Evolutionary conservation across 35 echinoderm and acorn worm species (phyloP).

Genomic region (Chiridota heheva): DNA sequence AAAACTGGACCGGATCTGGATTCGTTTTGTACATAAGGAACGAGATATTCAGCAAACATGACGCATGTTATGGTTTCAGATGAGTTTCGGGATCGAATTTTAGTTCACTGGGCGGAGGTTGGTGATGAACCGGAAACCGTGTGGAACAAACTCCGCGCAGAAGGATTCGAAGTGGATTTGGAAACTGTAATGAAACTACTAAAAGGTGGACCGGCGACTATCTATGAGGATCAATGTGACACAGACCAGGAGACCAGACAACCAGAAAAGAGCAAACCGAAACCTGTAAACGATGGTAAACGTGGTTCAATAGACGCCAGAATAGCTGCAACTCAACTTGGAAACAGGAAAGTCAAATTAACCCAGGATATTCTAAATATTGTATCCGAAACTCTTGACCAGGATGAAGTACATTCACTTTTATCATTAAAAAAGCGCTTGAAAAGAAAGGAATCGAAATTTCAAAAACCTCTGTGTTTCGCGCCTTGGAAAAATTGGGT

Average conservation of each 20-base stretch:
- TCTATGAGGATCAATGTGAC: neutral
- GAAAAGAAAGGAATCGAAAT: constrained; percentile 29
- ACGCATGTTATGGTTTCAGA: neutral
- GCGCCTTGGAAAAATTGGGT: constrained; percentile 35
- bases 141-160: too few species aligned
- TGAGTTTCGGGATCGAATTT: neutral
- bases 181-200: constrained; percentile 20
- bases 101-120: neutral
- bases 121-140: neutral
- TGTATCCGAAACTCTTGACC: constrained; percentile 25
- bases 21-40: too few species aligned
- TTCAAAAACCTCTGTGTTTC: constrained; percentile 42
- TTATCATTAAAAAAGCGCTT: constrained; percentile 30
- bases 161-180: constrained; percentile 33
- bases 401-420: constrained; percentile 44
- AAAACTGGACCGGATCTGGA: too few species aligned
- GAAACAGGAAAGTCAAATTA: constrained; percentile 31
- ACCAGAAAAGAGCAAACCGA: too few species aligned
- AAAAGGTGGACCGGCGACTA: neutral
- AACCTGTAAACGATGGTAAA: neutral
- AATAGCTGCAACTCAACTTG: neutral
- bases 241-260: neutral
- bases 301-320: neutral
- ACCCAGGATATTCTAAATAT: constrained; percentile 23
- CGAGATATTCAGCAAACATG: neutral